A percentile compares a stretch with the other conserved stretches of the same genome.
Evolutionary conservation across 2,888 invertebrate genomes (phyloP).

Genomic region (Callyntrura sp.): DNA sequence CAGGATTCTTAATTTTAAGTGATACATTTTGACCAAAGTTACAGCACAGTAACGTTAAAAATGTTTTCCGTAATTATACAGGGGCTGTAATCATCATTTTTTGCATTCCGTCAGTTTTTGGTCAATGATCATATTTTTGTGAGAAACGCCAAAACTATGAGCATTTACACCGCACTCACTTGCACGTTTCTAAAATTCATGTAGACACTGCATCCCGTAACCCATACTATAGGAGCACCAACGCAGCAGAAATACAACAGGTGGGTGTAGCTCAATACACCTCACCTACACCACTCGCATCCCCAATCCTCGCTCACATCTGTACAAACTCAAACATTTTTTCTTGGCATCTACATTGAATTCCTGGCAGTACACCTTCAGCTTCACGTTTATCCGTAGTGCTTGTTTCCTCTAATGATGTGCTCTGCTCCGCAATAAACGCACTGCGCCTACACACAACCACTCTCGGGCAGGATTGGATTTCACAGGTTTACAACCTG

Average conservation of each 20-base stretch:
- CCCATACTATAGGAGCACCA: background rate
- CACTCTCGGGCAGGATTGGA: constrained; percentile 51
- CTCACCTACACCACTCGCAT: constrained; percentile 15
- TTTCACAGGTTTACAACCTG: constrained; percentile 55
- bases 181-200: no score
- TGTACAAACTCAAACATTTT: background rate
- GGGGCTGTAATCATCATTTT: no score
- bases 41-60: no score
- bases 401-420: constrained; percentile 5
- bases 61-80: no score
- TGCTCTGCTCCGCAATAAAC: constrained; percentile 16
- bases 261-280: constrained; percentile 25
- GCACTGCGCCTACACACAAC: constrained; percentile 23
- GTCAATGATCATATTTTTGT: no score
- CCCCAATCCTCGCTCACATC: no score
- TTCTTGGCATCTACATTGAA: background rate
- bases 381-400: background rate
- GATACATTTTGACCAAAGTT: constrained; percentile 47
- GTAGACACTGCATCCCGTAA: no score
- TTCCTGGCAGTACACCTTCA: background rate
- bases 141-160: background rate
- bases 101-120: no score
- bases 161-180: no score
- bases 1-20: constrained; percentile 29
- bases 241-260: constrained; percentile 18